These are phyloP conservation scores for Rhinella marina DNA, from an alignment of 2,797 vertebrate species.

Conservation along the genomic window DNA sequence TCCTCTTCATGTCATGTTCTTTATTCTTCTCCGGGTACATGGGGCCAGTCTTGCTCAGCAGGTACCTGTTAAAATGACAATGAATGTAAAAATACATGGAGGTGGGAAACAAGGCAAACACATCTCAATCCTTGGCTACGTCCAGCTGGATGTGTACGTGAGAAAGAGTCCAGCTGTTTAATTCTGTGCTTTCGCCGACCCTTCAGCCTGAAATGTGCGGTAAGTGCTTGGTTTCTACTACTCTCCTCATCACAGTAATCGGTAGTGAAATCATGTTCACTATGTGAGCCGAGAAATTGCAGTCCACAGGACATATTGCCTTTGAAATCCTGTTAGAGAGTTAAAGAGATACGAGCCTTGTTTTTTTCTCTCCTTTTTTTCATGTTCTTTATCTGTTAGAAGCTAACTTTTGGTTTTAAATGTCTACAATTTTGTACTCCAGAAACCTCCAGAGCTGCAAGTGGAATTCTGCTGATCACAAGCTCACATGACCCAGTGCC, in stretches of 20 bases:
- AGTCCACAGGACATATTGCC: background rate
- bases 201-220: conserved; percentile 3
- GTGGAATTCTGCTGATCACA: background rate
- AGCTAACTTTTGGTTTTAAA: background rate
- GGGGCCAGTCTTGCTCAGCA: background rate
- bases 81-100: background rate
- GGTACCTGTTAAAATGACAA: background rate
- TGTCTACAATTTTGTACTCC: background rate
- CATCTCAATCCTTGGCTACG: background rate
- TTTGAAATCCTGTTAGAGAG: conserved; percentile 8
- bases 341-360: background rate
- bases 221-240: background rate
- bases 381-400: background rate
- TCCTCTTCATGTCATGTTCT: no score
- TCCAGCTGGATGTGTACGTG: background rate
- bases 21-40: background rate
- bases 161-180: conserved; percentile 18
- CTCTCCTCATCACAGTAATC: conserved; percentile 38
- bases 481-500: no score
- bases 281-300: conserved; percentile 40
- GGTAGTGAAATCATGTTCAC: conserved; percentile 24
- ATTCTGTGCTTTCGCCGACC: background rate
- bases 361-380: background rate
- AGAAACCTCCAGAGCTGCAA: background rate
- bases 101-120: background rate